Percentiles rank a stretch among this genome's conserved stretches.
Conservation (phyloP, 35 echinoderm and acorn worm genomes). For the Chiridota heheva region DNA sequence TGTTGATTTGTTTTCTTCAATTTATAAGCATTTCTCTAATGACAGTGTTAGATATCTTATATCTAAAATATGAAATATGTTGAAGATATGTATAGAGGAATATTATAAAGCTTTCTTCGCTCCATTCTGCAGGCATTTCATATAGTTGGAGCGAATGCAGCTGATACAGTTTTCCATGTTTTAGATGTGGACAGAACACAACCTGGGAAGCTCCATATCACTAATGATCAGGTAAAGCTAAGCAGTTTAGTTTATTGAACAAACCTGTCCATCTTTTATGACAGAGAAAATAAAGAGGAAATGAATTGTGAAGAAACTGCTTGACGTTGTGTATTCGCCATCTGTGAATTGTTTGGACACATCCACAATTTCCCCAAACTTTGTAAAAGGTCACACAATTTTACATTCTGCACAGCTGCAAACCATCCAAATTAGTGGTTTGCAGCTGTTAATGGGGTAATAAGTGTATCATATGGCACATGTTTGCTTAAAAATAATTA, state of each 20-base stretch:
- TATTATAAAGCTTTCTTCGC: not conserved
- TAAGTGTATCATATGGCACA: too few relatives aligned
- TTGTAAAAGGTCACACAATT: too few relatives aligned
- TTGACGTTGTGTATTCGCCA: too few relatives aligned
- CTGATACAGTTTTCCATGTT: slow-evolving; percentile 60
- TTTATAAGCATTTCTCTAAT: not conserved
- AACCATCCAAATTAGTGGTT: too few relatives aligned
- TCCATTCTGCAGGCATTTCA: slow-evolving; percentile 54
- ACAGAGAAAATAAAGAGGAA: too few relatives aligned
- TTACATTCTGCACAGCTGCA: too few relatives aligned
- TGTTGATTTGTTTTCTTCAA: too few relatives aligned
- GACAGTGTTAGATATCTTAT: not conserved
- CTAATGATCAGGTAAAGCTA: slow-evolving; percentile 61
- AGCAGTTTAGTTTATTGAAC: not conserved
- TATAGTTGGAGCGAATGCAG: slow-evolving; percentile 69
- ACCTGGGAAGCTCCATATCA: slow-evolving; percentile 43
- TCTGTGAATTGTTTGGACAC: not conserved
- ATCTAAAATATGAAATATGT: not conserved
- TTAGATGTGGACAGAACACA: slow-evolving; percentile 77
- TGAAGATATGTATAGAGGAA: too few relatives aligned
- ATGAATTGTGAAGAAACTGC: not conserved
- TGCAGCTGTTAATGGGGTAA: too few relatives aligned
- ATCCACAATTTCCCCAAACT: too few relatives aligned
- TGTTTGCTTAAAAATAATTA: too few relatives aligned
- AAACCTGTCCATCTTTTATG: too few relatives aligned